Evolutionary conservation across 2,888 invertebrate genomes (phyloP), one percentile per base, ranked within the genome.

Genomic region (Standfussiana lucernea): DNA sequence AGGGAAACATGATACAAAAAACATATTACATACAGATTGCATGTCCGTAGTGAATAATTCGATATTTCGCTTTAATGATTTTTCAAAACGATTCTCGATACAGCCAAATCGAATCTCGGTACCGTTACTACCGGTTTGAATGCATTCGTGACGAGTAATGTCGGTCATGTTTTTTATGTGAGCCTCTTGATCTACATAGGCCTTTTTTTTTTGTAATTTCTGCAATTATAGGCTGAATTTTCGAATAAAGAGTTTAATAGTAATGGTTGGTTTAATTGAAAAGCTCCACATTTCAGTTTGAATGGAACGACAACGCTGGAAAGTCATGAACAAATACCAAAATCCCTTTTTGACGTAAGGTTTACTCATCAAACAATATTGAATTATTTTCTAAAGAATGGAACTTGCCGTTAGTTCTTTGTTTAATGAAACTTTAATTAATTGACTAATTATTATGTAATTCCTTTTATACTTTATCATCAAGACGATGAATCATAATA

Each of bases 41-140:
- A 68, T 64, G 70, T 45, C 74, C 61, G 45, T 53, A 76, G 37
- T 42, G 72, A 83, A 50, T 59, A 66, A 84, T 80, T 86, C 71
- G 62, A 74, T 68, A 77, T 86, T 79, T 79, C 59, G 13, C 56
- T 62, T 71, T 50, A 86, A 73, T 37, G 64, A 82, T 77, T 69
- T 86, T 69, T 61, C 45, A 37, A 79, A 75, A 66, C 66, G 73
- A 75, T 75, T 78, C 71, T 87, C 76, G 78, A 78, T 80, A 80
- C 67, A 70, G 64, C 56, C 50, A 77, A 85, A 85, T 76, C 80
- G 77, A 83, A 82, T 86, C 68, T 79, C 28, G 35, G 47, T 89
- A 92, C 94, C 94, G 94, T 94, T 94, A 92, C 72, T 90, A 93
- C 94, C 93, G 93, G 94, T 93, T 93, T 89, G 85, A 85, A 86